A percentile compares a stretch with the other conserved stretches of the same genome.
Evolutionary conservation across 2,888 invertebrate species (phyloP).

Genomic region (Euzophera pinguis): DNA sequence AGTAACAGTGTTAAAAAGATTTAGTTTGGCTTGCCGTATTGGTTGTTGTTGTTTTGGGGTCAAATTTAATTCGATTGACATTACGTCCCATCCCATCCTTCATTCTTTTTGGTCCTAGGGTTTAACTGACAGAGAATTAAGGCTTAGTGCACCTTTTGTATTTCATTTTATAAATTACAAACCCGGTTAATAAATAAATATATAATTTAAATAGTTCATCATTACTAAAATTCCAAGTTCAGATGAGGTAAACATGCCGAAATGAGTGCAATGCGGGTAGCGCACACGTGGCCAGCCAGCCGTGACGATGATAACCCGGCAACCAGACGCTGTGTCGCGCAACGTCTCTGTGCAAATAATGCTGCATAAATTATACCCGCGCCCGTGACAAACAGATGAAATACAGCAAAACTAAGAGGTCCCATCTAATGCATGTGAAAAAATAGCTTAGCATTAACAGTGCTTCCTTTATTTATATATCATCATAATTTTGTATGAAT

Average conservation of each 20-base stretch:
- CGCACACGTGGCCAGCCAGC: slow-evolving; percentile 38
- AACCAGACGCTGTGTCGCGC: slow-evolving; percentile 16
- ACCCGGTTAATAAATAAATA: no score
- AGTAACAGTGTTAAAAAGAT: no score
- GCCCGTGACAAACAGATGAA: slow-evolving; percentile 12
- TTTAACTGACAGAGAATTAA: no score
- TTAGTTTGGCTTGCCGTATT: no score
- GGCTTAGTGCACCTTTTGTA: no score
- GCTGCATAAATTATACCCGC: slow-evolving; percentile 23
- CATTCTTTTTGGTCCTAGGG: no score
- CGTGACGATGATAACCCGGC: slow-evolving; percentile 49
- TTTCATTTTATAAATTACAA: no score
- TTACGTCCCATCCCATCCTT: no score
- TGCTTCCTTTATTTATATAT: neutral
- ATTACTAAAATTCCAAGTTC: slow-evolving; percentile 3
- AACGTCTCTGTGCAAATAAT: slow-evolving; percentile 25
- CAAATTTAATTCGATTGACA: no score
- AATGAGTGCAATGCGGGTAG: slow-evolving; percentile 37
- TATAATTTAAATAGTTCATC: no score
- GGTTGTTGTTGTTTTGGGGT: no score
- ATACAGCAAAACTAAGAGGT: neutral
- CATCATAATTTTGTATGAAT: no score
- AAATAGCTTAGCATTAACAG: neutral
- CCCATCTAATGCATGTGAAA: neutral
- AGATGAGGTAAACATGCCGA: slow-evolving; percentile 24